A percentile compares a stretch with the other conserved stretches of the same genome.
Conservation (phyloP, 2,888 invertebrate genomes). For the Podabrus alpinus region DNA sequence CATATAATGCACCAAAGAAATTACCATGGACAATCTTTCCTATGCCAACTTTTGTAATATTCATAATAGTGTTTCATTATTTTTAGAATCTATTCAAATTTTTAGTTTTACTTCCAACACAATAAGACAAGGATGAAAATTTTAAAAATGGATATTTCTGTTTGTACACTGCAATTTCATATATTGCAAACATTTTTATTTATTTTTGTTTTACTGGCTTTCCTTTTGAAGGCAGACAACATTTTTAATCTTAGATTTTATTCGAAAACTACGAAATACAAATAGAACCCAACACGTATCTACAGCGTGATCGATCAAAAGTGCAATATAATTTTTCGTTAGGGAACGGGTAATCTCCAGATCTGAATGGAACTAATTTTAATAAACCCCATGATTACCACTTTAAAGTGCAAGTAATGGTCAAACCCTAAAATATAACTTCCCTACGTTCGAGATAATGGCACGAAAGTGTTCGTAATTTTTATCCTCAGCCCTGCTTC, state of each 20-base stretch:
- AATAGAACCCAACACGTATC: not conserved
- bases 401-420: not conserved
- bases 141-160: not conserved
- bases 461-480: not conserved
- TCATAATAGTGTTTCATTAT: slow-evolving; percentile 50
- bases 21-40: slow-evolving; percentile 48
- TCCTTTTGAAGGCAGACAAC: not conserved
- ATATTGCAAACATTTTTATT: not conserved
- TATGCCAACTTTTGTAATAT: slow-evolving; percentile 46
- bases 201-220: no score
- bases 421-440: not conserved
- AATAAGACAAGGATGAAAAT: not conserved
- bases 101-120: slow-evolving; percentile 17
- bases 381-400: not conserved
- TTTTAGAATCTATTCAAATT: slow-evolving; percentile 43
- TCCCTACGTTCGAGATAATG: not conserved
- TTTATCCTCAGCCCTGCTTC: not conserved
- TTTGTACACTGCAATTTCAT: not conserved
- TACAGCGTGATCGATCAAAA: not conserved
- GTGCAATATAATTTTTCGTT: not conserved
- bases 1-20: slow-evolving; percentile 50
- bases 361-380: not conserved
- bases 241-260: not conserved
- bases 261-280: not conserved
- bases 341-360: not conserved